Base-by-base conservation (phyloP, 2,113 vertebrate genomes). In the Oryzias curvinotus region DNA sequence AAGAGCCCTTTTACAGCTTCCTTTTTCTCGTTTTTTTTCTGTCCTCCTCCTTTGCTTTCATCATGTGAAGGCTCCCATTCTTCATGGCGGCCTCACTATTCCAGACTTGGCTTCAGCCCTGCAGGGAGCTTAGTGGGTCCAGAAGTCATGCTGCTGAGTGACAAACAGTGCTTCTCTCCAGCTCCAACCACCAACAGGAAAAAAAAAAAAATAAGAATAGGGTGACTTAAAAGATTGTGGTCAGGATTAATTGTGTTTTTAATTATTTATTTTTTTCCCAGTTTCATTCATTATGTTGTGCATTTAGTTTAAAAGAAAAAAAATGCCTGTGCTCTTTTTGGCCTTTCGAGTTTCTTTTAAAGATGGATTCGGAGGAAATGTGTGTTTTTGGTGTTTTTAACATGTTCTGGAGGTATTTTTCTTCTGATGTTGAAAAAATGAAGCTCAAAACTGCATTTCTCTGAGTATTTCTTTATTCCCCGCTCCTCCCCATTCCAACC, bases 111-210 rank as follows among this genome's bases (percentile, higher is more conserved):
- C 62, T 60, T 53, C 28, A 50, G 62, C 57, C 66, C 70, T 64
- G 60, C 78, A 68, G 69, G 77, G 68, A 72, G 78, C 73, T 75
- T 52, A 78, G 70, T 46, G 45, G 58, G 62, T 51, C 71, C 61
- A 65, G 60, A 70, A 85, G 84, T 80, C 82, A 78, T 53, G 67
- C 74, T 69, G 73, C 71, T 62, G 77, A 80, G 75, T 82, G 82
- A 85, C 75, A 84, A 84, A 84, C 69, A 84, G 68, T 36, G 43
- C 26, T 72, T 79, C 57, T 68, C 66, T 71, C 65, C 56, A 30
- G 49, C 73, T 36, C 65, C 21, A 54, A 28, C 53, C 62, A 21
- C 43, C 36, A 12, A 26, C 23, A 49, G 47, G 42, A 47, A 43
- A 7, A 43, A 14, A 54, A 44, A 28, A 36, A 36, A 2, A 18